Evolutionary conservation across 2,797 vertebrate species (phyloP).

Genomic region (Ptychobarbus kaznakovi): DNA sequence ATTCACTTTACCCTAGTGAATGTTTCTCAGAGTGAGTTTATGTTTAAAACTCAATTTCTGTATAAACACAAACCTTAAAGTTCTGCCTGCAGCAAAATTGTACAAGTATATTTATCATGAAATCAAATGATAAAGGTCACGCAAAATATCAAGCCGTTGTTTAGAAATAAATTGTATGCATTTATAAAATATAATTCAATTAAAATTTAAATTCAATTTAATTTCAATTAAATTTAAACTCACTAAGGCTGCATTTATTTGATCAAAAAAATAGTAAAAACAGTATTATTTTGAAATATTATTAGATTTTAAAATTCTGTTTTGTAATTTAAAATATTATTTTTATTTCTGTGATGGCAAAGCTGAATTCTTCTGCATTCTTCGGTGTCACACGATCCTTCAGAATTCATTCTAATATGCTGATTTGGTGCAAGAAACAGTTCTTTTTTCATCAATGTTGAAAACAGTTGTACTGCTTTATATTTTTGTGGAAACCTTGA

Average conservation of each 20-base stretch:
- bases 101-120: not conserved
- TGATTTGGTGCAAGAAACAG: not conserved
- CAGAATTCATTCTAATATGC: not conserved
- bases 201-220: no score
- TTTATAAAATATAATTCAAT: not conserved
- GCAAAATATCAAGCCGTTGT: not conserved
- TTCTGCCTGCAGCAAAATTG: no score
- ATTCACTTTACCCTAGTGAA: not conserved
- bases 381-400: not conserved
- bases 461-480: not conserved
- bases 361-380: not conserved
- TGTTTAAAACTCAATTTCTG: not conserved
- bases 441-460: no score
- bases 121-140: no score
- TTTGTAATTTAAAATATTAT: not conserved
- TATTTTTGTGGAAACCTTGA: not conserved
- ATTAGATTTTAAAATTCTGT: not conserved
- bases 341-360: not conserved
- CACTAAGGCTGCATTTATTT: not conserved
- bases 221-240: not conserved
- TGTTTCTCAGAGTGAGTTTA: not conserved
- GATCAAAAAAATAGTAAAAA: not conserved
- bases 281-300: no score
- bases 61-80: no score
- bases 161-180: not conserved